phyloP scores from a whole-genome alignment of 1,140 invertebrate species.

The Ips nitidus region DNA sequence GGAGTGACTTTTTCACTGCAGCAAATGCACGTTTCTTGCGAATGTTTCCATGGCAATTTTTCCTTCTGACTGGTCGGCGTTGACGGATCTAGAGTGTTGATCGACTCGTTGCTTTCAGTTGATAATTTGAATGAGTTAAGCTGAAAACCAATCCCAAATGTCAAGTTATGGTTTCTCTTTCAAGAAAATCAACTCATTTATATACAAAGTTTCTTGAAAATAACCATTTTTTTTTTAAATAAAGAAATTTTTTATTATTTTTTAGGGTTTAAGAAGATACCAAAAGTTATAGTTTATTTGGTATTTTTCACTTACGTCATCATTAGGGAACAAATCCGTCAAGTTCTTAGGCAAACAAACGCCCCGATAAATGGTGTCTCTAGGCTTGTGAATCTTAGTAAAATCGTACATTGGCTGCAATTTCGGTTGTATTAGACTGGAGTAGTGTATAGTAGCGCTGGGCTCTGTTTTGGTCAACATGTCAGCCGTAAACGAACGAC shows the following conservation, averaged over 20 bases:
- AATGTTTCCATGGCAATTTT: slow-evolving; percentile 32
- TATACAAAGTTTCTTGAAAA: too few relatives aligned
- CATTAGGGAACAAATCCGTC: slow-evolving; percentile 66
- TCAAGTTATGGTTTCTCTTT: too few relatives aligned
- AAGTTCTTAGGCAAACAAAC: slow-evolving; percentile 75
- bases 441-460: slow-evolving; percentile 21
- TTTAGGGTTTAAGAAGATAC: too few relatives aligned
- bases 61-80: slow-evolving; percentile 46
- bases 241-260: too few relatives aligned
- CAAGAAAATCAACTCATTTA: too few relatives aligned
- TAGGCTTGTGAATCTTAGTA: slow-evolving; percentile 26
- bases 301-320: too few relatives aligned
- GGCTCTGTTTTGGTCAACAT: slow-evolving; percentile 18
- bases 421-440: slow-evolving; percentile 15
- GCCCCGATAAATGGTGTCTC: slow-evolving; percentile 68
- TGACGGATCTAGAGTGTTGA: too few relatives aligned
- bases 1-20: slow-evolving; percentile 21
- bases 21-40: slow-evolving; percentile 22
- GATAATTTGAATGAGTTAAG: too few relatives aligned
- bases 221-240: too few relatives aligned
- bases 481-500: slow-evolving; percentile 15
- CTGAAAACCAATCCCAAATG: too few relatives aligned
- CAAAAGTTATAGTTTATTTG: too few relatives aligned
- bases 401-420: slow-evolving; percentile 29
- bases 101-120: too few relatives aligned